phyloP scores from a whole-genome alignment of 53 echinoderm and acorn worm species.

The Apostichopus leukothele region DNA sequence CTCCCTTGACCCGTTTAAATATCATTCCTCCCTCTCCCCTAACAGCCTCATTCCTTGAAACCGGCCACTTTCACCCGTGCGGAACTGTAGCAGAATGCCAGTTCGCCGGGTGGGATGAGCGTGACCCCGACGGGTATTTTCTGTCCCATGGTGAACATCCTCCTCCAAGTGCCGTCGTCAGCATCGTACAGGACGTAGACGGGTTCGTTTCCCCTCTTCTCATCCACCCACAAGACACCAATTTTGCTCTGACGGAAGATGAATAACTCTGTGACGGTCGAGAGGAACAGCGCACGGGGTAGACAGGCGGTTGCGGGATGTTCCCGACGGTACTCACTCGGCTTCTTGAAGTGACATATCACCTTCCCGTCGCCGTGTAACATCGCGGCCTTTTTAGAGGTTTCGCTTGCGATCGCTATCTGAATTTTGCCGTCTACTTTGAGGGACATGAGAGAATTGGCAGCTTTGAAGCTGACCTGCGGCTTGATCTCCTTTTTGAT shows the following conservation, averaged over 20 bases:
- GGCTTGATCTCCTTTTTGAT: slow-evolving; percentile 19
- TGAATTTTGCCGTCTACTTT: slow-evolving; percentile 7
- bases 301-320: slow-evolving; percentile 24
- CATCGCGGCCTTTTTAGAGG: slow-evolving; percentile 26
- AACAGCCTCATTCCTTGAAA: neutral
- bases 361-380: slow-evolving; percentile 5
- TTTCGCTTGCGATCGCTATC: slow-evolving; percentile 30
- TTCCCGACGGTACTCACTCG: neutral
- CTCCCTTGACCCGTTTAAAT: too few species aligned
- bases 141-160: slow-evolving; percentile 16
- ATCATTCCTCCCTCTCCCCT: too few species aligned
- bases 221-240: slow-evolving; percentile 35
- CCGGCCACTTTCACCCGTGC: slow-evolving; percentile 10
- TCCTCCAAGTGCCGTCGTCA: slow-evolving; percentile 35
- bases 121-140: slow-evolving; percentile 29
- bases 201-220: slow-evolving; percentile 8
- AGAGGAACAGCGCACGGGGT: slow-evolving; percentile 15
- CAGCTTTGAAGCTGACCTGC: slow-evolving; percentile 7
- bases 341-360: slow-evolving; percentile 33
- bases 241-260: slow-evolving; percentile 35
- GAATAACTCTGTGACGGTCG: slow-evolving; percentile 24
- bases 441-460: slow-evolving; percentile 29
- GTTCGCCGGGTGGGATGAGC: slow-evolving; percentile 1
- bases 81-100: slow-evolving; percentile 38
- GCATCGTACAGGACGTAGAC: slow-evolving; percentile 33